Evolutionary conservation across 1,140 invertebrate genomes (phyloP), one percentile per base, ranked within the genome.

Genomic region (Bicyclus anynana): DNA sequence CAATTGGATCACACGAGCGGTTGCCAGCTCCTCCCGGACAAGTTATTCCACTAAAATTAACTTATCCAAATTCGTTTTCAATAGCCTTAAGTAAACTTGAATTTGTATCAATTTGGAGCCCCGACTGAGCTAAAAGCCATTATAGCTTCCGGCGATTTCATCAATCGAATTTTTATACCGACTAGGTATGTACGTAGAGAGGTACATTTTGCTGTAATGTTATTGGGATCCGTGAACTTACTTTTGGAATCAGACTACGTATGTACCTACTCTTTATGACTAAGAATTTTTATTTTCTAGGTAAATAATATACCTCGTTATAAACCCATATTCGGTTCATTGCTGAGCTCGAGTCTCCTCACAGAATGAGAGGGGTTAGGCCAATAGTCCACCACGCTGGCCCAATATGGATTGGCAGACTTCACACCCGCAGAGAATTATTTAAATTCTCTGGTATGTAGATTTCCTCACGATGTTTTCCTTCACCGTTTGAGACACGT

Each of bases 1-100:
- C 78, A 87, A 87, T 87, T 79, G 75, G 78, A 87, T 87, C 80
- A 87, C 81, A 81, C 74, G 72, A 79, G 70, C 80, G 76, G 80
- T 77, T 72, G 59, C 63, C 61, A 54, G 33, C 65, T 63, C 62
- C 62, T 58, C 61, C 54, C 65, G 61, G 48, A 68, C 44, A 60
- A 23, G 69, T 68, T 80, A 83, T 79, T 81, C 73, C 72, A 71
- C 67, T 77, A 70, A 79, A 80, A 84, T 80, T 67, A 72, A 82
- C 62, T 87, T 81, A 80, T 61, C 69, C 60, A 77, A 84, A 84
- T 83, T 80, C 60, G 59, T 83, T 84, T 87, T 72, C 70, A 69
- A 76, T 72, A 57, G 54, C 73, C 73, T 69, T 72, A 74, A 79
- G 71, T 77, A 74, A 86, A 83, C 77, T 75, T 73, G 73, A 79